Evolutionary conservation across 2,113 vertebrate genomes (phyloP).

Genomic region (Suricata suricatta): DNA sequence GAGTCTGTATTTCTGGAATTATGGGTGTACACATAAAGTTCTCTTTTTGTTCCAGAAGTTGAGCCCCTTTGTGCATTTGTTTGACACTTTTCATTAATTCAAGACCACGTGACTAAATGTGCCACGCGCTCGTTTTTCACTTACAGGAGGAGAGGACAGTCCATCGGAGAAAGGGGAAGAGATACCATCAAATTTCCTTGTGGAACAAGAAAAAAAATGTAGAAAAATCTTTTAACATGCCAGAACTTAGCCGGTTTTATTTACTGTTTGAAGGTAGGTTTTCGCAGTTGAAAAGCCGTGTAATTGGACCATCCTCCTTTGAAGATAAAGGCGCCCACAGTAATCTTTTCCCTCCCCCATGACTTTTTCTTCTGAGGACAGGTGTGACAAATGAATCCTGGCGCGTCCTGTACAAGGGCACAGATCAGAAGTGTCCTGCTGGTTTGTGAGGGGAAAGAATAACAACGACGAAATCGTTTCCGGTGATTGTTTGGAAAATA

Average conservation of each 20-base stretch:
- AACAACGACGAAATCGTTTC: neutral
- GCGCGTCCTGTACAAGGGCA: neutral
- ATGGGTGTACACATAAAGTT: neutral
- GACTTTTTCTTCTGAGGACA: neutral
- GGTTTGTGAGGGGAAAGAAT: neutral
- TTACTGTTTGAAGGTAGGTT: neutral
- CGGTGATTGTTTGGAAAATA: neutral
- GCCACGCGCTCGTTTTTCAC: neutral
- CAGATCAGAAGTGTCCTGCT: neutral
- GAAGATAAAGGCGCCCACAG: neutral
- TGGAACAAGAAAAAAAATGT: constrained; percentile 20
- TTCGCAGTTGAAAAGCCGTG: neutral
- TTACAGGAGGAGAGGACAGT: neutral
- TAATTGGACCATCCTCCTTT: neutral
- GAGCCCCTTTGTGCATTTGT: neutral
- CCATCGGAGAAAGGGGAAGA: neutral
- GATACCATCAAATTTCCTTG: neutral
- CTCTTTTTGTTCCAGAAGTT: neutral
- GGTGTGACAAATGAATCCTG: neutral
- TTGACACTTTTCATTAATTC: neutral
- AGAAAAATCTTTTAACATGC: neutral
- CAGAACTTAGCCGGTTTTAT: neutral
- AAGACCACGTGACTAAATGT: neutral
- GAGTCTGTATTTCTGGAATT: neutral
- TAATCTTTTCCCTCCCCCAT: neutral